Conservation (phyloP, 2,113 vertebrate genomes). For the Silurus asotus region DNA sequence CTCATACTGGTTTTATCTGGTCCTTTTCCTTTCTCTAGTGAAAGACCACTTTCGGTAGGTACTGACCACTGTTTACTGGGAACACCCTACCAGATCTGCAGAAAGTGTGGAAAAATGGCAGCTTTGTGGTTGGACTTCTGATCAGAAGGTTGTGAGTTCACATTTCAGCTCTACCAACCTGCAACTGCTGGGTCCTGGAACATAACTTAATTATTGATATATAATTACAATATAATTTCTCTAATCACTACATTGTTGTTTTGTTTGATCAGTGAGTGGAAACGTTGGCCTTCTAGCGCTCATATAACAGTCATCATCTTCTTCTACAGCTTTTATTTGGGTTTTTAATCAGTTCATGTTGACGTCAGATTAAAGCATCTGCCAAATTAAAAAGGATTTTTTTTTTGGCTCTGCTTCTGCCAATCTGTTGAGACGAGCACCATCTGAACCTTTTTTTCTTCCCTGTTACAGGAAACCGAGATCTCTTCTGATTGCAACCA, state of each 20-base stretch:
- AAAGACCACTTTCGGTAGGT: too few species aligned
- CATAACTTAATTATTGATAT: too few species aligned
- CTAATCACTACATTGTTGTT: neutral
- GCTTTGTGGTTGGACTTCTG: too few species aligned
- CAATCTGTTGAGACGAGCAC: neutral
- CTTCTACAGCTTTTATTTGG: neutral
- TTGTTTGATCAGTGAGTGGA: neutral
- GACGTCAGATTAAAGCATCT: neutral
- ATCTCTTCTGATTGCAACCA: conserved; percentile 93
- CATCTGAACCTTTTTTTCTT: conserved; percentile 7
- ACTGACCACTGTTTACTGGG: too few species aligned
- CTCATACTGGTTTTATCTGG: too few species aligned
- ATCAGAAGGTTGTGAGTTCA: too few species aligned
- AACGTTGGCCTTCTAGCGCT: neutral
- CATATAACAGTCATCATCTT: neutral
- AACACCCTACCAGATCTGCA: too few species aligned
- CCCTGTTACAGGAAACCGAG: conserved; percentile 83
- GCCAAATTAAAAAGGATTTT: neutral
- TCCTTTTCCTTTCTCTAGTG: too few species aligned
- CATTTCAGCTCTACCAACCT: too few species aligned
- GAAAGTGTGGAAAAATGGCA: too few species aligned
- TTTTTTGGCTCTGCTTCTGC: neutral
- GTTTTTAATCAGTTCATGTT: neutral
- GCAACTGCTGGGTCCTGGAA: too few species aligned
- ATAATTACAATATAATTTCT: too few species aligned